A percentile compares a stretch with the other conserved stretches of the same genome.
phyloP scores from a whole-genome alignment of 2,888 invertebrate species.

The Baccha elongata region DNA sequence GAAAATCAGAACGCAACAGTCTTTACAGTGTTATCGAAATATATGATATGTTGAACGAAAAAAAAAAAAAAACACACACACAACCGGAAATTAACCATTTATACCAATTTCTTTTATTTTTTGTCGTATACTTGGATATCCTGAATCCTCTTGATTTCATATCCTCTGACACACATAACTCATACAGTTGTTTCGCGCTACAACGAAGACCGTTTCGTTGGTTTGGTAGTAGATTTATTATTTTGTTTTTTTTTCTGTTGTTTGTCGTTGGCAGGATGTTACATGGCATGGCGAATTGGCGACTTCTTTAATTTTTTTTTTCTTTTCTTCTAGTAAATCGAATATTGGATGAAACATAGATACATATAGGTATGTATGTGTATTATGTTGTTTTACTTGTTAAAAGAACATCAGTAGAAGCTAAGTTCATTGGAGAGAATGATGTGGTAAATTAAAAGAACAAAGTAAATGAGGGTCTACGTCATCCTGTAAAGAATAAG shows the following conservation, averaged over 20 bases:
- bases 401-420: conserved; percentile 59
- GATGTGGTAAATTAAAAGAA: conserved; percentile 68
- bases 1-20: conserved; percentile 43
- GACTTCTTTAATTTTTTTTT: conserved; percentile 26
- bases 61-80: neutral
- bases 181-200: conserved; percentile 41
- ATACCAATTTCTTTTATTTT: conserved; percentile 62
- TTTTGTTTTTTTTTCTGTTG: conserved; percentile 54
- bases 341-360: neutral
- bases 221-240: conserved; percentile 60
- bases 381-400: neutral
- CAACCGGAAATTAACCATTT: conserved; percentile 64
- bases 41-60: neutral
- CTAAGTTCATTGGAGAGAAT: conserved; percentile 61
- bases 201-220: conserved; percentile 18
- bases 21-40: conserved; percentile 40
- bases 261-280: conserved; percentile 68
- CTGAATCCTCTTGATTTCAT: conserved; percentile 10
- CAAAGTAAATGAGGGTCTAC: conserved; percentile 22
- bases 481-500: neutral
- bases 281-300: conserved; percentile 43
- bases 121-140: conserved; percentile 10
- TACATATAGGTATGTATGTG: neutral
- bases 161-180: conserved; percentile 25
- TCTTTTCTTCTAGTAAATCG: conserved; percentile 5